phyloP scores from a whole-genome alignment of 2,888 invertebrate genomes.

The Dryobota labecula region DNA sequence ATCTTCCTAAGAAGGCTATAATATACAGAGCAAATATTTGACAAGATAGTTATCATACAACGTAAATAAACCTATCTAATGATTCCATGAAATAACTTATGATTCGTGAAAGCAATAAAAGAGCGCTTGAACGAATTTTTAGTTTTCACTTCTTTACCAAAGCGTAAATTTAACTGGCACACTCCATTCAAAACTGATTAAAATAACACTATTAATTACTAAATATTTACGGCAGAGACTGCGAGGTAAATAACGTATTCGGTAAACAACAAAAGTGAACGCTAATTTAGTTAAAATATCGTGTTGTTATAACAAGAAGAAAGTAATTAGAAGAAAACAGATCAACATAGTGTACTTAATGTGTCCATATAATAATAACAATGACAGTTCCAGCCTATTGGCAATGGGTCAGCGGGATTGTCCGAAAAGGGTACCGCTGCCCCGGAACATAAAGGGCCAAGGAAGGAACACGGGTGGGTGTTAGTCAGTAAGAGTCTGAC shows the following conservation, averaged over 20 bases:
- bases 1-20: not conserved
- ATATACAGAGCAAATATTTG: not conserved
- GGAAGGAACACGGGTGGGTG: too few relatives aligned
- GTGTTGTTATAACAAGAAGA: not conserved
- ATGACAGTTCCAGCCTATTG: too few relatives aligned
- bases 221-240: not conserved
- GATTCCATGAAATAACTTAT: conserved; percentile 4
- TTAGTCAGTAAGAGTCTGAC: too few relatives aligned
- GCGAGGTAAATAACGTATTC: not conserved
- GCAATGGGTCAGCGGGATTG: too few relatives aligned
- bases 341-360: not conserved
- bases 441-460: too few relatives aligned
- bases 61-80: not conserved
- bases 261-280: not conserved
- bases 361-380: not conserved
- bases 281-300: not conserved
- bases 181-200: not conserved
- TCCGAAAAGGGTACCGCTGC: too few relatives aligned
- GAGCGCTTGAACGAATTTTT: not conserved
- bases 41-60: not conserved
- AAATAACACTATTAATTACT: not conserved
- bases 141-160: not conserved
- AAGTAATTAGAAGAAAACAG: not conserved
- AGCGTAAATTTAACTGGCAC: not conserved
- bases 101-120: conserved; percentile 10